Conservation (phyloP, 1,140 invertebrate species). For the Psilanteris sp. region DNA sequence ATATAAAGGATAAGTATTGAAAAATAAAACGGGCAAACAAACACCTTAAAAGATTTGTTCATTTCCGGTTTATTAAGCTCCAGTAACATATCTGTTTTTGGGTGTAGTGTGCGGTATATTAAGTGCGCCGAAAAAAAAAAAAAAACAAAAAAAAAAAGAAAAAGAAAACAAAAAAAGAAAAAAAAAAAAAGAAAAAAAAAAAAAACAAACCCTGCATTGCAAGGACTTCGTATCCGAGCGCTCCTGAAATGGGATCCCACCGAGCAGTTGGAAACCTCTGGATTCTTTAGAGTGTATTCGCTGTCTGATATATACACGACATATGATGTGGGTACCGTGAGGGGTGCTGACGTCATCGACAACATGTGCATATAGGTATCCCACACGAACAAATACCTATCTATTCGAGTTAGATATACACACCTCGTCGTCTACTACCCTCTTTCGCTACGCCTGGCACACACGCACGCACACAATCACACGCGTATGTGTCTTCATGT, state of each 20-base stretch:
- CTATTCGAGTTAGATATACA: constrained; percentile 55
- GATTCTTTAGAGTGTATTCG: constrained; percentile 63
- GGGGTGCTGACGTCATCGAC: constrained; percentile 69
- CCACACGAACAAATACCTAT: constrained; percentile 48
- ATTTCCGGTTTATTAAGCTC: constrained; percentile 35
- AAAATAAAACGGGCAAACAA: too few species aligned
- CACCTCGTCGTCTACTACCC: constrained; percentile 54
- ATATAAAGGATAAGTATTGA: too few species aligned
- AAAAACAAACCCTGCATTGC: constrained; percentile 33
- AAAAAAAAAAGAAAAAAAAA: constrained; percentile 11
- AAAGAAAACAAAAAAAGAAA: neutral
- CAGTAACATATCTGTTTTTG: too few species aligned
- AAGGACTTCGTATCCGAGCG: constrained; percentile 53
- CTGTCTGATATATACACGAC: constrained; percentile 66
- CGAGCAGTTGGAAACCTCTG: constrained; percentile 69
- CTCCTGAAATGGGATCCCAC: constrained; percentile 63
- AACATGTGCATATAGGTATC: constrained; percentile 55
- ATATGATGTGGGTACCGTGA: constrained; percentile 73
- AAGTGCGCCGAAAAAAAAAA: constrained; percentile 8
- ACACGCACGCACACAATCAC: constrained; percentile 26
- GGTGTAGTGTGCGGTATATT: constrained; percentile 7
- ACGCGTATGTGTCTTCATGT: constrained; percentile 13
- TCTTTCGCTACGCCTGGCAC: constrained; percentile 44
- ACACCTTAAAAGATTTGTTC: too few species aligned
- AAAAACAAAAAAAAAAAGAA: constrained; percentile 1